Conservation (phyloP, 1,140 invertebrate species). For the Drosophila aff. region DNA sequence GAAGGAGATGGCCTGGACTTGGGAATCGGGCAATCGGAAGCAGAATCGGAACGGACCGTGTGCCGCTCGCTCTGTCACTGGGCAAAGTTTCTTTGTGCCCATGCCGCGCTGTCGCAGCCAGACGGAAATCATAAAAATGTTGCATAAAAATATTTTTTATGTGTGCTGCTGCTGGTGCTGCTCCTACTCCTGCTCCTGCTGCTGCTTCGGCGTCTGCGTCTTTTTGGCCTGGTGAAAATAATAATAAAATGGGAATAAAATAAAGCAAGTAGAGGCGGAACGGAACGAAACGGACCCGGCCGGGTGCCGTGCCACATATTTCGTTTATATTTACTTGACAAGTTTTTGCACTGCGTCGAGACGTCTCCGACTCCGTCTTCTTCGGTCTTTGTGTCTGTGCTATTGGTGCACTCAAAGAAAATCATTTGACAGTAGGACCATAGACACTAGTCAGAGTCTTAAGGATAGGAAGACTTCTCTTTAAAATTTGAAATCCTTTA, state of each 20-base stretch:
- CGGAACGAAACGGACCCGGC: slow-evolving; percentile 49
- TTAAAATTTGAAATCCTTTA: not conserved
- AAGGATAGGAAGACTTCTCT: not conserved
- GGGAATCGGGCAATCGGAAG: slow-evolving; percentile 12
- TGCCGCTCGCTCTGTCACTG: slow-evolving; percentile 19
- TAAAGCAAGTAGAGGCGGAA: slow-evolving; percentile 70
- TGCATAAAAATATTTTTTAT: slow-evolving; percentile 83
- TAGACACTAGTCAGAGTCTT: not conserved
- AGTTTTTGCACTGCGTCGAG: slow-evolving; percentile 77
- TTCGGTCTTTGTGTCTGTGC: slow-evolving; percentile 40
- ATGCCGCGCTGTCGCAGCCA: slow-evolving; percentile 56
- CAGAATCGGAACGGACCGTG: slow-evolving; percentile 23
- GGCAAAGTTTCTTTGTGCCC: slow-evolving; percentile 32
- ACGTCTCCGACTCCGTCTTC: slow-evolving; percentile 50
- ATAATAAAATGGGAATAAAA: slow-evolving; percentile 81
- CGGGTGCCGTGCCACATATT: slow-evolving; percentile 77
- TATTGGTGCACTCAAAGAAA: slow-evolving; percentile 27
- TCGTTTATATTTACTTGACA: slow-evolving; percentile 84
- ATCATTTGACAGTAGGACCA: not conserved
- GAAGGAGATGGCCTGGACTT: slow-evolving; percentile 55
- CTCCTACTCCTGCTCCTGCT: slow-evolving; percentile 12
- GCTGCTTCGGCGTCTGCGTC: slow-evolving; percentile 45
- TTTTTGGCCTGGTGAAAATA: slow-evolving; percentile 66
- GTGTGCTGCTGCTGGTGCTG: slow-evolving; percentile 41
- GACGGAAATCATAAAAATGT: slow-evolving; percentile 83